Evolutionary conservation across 2,888 invertebrate species (phyloP), one percentile per base, ranked within the genome.

Genomic region (Ceriagrion tenellum): DNA sequence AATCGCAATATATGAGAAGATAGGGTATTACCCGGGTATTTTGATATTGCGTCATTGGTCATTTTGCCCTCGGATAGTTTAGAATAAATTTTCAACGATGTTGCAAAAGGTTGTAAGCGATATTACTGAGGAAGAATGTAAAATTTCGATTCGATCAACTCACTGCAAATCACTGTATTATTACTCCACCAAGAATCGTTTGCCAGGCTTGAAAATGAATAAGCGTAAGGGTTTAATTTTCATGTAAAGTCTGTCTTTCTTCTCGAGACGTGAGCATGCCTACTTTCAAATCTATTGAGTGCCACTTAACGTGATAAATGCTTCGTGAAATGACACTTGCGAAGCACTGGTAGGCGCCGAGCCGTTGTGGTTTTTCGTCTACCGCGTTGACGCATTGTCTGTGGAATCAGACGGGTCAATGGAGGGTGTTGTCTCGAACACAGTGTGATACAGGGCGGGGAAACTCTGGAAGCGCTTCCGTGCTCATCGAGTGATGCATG

Each of bases 401-500:
- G 63, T 40, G 23, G 91, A 59, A 63, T 23, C 16, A 59, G 59
- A 63, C 56, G 59, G 91, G 91, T 63, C 63, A 91, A 91, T 63
- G 56, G 91, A 91, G 91, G 91, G 91, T 91, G 91, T 91, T 91
- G 91, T 40, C 91, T 63, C 91, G 23, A 40, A 69, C 18, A 59
- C 13, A 56, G 23, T 26, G 63, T 63, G 63, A 91, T 40, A 59
- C 91, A 91, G 91, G 91, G 91, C 26, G 63, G 40, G 90, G 91
- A 35, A 26, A 35, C 30, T 81, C 81, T 35, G 30, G 30, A 35
- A 81, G 81, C 35, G 30, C 30, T 2, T 23, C 35, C 35, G 81
- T 35, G 35, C 18, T 35, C 81, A 30, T 18, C 35, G 13, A 35
- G 81, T 81, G 30, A 81, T 35, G 35, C 35, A 35, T 81, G 1